phyloP scores from a whole-genome alignment of 2,888 invertebrate genomes.

The Chirona hameri region DNA sequence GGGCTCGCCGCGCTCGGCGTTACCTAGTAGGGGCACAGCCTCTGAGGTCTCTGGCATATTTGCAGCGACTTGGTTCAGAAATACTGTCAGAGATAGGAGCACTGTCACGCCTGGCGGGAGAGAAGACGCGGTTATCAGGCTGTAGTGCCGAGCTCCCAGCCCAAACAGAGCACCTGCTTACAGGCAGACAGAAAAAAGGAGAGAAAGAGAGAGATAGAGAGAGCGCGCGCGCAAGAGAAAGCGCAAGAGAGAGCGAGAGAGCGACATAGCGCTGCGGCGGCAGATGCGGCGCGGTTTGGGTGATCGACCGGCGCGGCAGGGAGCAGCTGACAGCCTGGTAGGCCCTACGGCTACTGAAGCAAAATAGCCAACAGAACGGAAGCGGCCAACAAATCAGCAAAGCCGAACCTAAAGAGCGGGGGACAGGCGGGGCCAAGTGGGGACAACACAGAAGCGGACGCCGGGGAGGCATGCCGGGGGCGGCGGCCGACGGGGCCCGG shows the following conservation, averaged over 20 bases:
- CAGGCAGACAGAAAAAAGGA: background rate
- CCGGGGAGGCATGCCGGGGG: background rate
- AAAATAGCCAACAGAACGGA: background rate
- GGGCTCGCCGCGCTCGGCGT: background rate
- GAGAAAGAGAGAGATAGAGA: too few species aligned
- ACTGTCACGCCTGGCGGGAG: conserved; percentile 81
- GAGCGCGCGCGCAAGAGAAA: too few species aligned
- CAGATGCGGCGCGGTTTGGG: too few species aligned
- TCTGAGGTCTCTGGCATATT: conserved; percentile 97
- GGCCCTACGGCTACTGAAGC: too few species aligned
- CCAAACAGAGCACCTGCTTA: background rate
- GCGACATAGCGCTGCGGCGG: too few species aligned
- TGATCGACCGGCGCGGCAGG: too few species aligned
- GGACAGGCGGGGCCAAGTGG: background rate
- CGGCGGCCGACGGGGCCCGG: background rate
- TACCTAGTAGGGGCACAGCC: conserved; percentile 80
- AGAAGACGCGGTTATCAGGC: background rate
- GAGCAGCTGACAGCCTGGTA: too few species aligned
- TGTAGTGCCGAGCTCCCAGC: background rate
- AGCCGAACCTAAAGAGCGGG: background rate
- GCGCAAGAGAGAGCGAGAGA: too few species aligned
- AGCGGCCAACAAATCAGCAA: background rate
- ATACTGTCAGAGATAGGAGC: conserved; percentile 94
- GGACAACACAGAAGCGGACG: background rate
- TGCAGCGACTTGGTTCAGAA: conserved; percentile 97